These are phyloP conservation scores for Unio delphinus DNA, from an alignment of 2,888 invertebrate genomes.

Conservation along the genomic window DNA sequence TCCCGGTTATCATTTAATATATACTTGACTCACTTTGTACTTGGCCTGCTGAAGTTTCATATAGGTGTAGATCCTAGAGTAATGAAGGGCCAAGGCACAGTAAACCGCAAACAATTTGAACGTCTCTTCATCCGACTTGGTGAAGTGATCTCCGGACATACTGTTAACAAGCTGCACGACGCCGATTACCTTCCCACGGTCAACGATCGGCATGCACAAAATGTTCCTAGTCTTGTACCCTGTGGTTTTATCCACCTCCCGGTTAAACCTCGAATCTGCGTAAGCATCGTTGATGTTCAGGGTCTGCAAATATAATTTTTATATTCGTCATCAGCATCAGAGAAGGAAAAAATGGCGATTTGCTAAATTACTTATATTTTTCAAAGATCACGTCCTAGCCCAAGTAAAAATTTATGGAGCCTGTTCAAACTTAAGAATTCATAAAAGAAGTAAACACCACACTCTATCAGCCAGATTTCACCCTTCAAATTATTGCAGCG, in stretches of 20 bases:
- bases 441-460: too few relatives aligned
- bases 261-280: conserved; percentile 52
- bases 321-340: too few relatives aligned
- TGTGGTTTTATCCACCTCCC: conserved; percentile 53
- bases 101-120: conserved; percentile 60
- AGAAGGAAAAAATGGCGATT: too few relatives aligned
- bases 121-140: conserved; percentile 48
- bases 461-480: too few relatives aligned
- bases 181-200: conserved; percentile 47
- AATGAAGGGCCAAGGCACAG: conserved; percentile 59
- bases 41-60: conserved; percentile 40
- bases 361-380: too few relatives aligned
- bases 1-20: too few relatives aligned
- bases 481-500: too few relatives aligned
- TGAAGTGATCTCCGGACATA: conserved; percentile 44
- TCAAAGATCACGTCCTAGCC: too few relatives aligned
- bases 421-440: too few relatives aligned
- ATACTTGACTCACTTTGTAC: conserved; percentile 25
- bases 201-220: conserved; percentile 61
- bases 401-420: too few relatives aligned
- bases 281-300: conserved; percentile 58
- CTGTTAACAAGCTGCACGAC: conserved; percentile 61
- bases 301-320: conserved; percentile 19
- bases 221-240: conserved; percentile 55
- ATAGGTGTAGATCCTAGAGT: conserved; percentile 45